A percentile compares a stretch with the other conserved stretches of the same genome.
Conservation (phyloP, 37 sponge, comb jelly and placozoan genomes). For the Dysidea cf. avara region DNA sequence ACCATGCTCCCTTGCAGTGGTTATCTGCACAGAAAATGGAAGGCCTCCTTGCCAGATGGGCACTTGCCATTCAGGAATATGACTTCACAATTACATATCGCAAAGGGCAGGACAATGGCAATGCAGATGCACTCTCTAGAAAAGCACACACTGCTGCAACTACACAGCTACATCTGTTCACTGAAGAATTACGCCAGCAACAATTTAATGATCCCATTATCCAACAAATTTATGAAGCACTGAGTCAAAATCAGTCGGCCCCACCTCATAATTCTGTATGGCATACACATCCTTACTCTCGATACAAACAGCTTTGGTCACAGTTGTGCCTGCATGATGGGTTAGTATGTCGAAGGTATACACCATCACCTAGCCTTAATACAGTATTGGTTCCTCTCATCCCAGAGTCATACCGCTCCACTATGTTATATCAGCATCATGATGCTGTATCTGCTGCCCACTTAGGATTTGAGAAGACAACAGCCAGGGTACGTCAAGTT, state of each 20-base stretch:
- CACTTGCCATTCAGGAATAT: constrained; percentile 14
- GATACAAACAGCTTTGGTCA: too few relatives aligned
- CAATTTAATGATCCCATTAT: neutral
- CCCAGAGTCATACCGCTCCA: neutral
- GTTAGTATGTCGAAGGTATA: neutral
- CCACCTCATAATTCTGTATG: too few relatives aligned
- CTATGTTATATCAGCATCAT: neutral
- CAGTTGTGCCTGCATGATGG: too few relatives aligned
- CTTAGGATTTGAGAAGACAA: neutral
- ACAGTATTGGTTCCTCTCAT: neutral
- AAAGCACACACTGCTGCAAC: too few relatives aligned
- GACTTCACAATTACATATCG: constrained; percentile 10
- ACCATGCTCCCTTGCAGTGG: neutral
- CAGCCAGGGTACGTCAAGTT: neutral
- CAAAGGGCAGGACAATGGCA: neutral
- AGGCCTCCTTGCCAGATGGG: constrained; percentile 4
- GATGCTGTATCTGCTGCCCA: neutral
- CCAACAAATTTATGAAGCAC: neutral
- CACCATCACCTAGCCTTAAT: neutral
- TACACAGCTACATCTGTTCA: too few relatives aligned
- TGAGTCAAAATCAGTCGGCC: too few relatives aligned
- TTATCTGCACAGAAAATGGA: neutral
- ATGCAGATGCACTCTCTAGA: too few relatives aligned
- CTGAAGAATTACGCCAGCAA: constrained; percentile 4
- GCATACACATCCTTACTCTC: neutral